These are phyloP conservation scores for Corvus moneduloides DNA, from an alignment of 2,113 vertebrate species.

Conservation along the genomic window DNA sequence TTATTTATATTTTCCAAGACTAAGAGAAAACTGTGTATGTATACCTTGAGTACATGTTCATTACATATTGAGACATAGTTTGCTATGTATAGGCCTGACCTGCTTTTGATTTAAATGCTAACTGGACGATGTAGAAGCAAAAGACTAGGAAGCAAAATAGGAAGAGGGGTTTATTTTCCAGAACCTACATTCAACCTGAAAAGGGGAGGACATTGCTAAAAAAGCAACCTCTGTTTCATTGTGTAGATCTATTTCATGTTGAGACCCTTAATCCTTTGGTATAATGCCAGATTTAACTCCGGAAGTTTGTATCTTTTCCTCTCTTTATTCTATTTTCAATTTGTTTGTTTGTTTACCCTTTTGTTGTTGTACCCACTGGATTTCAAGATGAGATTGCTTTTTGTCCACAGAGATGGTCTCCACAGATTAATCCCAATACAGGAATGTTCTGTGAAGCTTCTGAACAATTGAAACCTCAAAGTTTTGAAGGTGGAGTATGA, in stretches of 20 bases:
- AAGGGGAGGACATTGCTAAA: background rate
- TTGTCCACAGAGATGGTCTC: background rate
- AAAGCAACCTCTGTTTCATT: background rate
- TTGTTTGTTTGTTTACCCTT: background rate
- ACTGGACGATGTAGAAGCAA: background rate
- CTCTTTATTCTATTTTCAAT: background rate
- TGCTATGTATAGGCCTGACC: background rate
- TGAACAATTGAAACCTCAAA: background rate
- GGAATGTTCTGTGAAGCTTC: background rate
- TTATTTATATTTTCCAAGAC: background rate
- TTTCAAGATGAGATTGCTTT: conserved; percentile 31
- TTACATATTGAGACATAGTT: background rate
- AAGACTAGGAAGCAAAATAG: background rate
- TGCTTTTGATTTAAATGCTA: background rate
- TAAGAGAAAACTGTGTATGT: background rate
- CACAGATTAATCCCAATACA: background rate
- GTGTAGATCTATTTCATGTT: background rate
- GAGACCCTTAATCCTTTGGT: background rate
- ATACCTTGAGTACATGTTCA: background rate
- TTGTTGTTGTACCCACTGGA: background rate
- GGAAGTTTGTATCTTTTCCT: background rate
- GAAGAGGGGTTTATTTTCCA: background rate
- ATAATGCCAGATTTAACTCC: background rate
- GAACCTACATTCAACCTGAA: background rate
- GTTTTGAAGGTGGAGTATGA: background rate